Conservation (phyloP, 2,797 vertebrate species). For the Melopsittacus undulatus region DNA sequence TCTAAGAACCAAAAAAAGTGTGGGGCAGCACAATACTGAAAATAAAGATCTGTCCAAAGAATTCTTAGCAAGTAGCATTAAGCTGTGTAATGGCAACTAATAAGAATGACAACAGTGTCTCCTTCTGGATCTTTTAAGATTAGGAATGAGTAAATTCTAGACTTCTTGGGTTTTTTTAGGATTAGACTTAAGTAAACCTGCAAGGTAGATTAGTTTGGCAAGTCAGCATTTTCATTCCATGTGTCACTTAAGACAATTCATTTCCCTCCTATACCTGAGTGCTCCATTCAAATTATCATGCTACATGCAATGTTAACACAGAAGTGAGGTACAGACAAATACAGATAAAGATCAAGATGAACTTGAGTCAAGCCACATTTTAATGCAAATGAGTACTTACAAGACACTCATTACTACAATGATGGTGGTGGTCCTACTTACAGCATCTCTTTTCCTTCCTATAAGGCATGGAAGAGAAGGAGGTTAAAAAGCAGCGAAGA, state of each 20-base stretch:
- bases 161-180: not conserved
- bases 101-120: not conserved
- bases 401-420: conserved; percentile 79
- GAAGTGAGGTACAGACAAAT: not conserved
- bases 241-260: not conserved
- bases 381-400: conserved; percentile 71
- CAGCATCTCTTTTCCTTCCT: conserved; percentile 74
- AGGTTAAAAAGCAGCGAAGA: conserved; percentile 34
- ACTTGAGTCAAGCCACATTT: not conserved
- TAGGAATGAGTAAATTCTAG: not conserved
- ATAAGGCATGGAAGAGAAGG: conserved; percentile 37
- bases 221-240: not conserved
- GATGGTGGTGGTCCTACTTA: conserved; percentile 66
- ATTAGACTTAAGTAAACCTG: not conserved
- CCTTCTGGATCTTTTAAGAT: not conserved
- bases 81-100: not conserved
- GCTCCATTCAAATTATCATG: not conserved
- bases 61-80: not conserved
- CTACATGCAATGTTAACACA: not conserved
- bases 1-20: not conserved
- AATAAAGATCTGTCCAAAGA: not conserved
- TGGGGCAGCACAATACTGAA: not conserved
- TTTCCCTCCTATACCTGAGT: not conserved
- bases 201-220: not conserved
- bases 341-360: not conserved